These are phyloP conservation scores for Lycorma delicatula DNA, from an alignment of 1,140 invertebrate species.

Conservation along the genomic window DNA sequence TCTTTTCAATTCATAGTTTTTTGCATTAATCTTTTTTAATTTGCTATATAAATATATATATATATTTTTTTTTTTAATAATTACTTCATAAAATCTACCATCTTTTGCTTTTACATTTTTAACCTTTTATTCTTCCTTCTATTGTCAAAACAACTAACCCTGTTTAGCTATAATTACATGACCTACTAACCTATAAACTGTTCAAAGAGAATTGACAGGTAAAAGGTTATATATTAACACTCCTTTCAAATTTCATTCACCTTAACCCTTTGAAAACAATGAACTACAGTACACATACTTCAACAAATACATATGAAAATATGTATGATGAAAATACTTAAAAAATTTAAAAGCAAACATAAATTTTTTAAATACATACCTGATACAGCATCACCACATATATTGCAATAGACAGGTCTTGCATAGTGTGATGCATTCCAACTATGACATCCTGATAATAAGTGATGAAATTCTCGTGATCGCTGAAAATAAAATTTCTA, in stretches of 20 bases:
- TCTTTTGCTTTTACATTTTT: too few relatives aligned
- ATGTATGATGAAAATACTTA: neutral
- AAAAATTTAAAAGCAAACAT: conserved; percentile 11
- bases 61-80: too few relatives aligned
- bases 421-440: conserved; percentile 93
- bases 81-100: too few relatives aligned
- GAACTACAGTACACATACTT: neutral
- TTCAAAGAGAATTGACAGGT: neutral
- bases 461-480: conserved; percentile 50
- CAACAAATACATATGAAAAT: neutral
- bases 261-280: neutral
- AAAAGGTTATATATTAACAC: neutral
- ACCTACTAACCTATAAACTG: neutral
- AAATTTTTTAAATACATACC: conserved; percentile 37
- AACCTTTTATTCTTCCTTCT: too few relatives aligned
- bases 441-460: conserved; percentile 80
- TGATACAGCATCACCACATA: conserved; percentile 84
- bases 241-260: neutral
- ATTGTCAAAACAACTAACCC: too few relatives aligned
- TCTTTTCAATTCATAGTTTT: too few relatives aligned
- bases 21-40: too few relatives aligned
- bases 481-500: conserved; percentile 32
- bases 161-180: too few relatives aligned
- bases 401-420: conserved; percentile 92
- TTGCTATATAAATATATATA: too few relatives aligned